Evolutionary conservation across 2,113 vertebrate species (phyloP).

Genomic region (Pao palembangensis): DNA sequence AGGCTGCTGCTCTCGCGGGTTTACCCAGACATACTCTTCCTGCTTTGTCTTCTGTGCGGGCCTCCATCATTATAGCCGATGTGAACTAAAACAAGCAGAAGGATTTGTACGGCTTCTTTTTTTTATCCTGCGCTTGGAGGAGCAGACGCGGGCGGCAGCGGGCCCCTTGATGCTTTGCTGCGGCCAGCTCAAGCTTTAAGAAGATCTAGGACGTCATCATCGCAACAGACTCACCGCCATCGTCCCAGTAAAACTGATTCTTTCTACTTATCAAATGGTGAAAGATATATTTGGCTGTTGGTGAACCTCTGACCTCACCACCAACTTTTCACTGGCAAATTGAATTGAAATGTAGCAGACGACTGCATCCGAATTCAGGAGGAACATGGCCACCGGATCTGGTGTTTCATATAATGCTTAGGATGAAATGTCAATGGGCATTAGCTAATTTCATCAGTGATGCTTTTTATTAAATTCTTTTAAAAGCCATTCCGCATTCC

Average conservation of each 20-base stretch:
- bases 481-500: slow-evolving; percentile 72
- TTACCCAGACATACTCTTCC: slow-evolving; percentile 52
- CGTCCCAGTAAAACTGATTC: too few relatives aligned
- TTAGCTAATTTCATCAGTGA: slow-evolving; percentile 75
- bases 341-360: slow-evolving; percentile 57
- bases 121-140: slow-evolving; percentile 16
- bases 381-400: slow-evolving; percentile 65
- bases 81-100: slow-evolving; percentile 68
- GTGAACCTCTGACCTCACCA: slow-evolving; percentile 33
- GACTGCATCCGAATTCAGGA: slow-evolving; percentile 46
- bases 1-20: slow-evolving; percentile 59
- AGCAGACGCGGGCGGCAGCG: slow-evolving; percentile 12
- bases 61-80: slow-evolving; percentile 69
- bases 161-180: too few relatives aligned
- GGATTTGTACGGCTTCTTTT: slow-evolving; percentile 48
- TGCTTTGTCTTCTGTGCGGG: slow-evolving; percentile 54
- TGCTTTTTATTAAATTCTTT: slow-evolving; percentile 78
- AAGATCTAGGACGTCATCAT: too few relatives aligned
- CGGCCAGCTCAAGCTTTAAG: too few relatives aligned
- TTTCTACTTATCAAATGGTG: too few relatives aligned
- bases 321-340: slow-evolving; percentile 52
- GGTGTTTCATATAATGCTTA: slow-evolving; percentile 70
- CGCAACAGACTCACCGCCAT: too few relatives aligned
- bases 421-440: slow-evolving; percentile 78
- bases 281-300: neutral